Conservation (phyloP, 2,113 vertebrate genomes). For the Hippocampus zosterae region DNA sequence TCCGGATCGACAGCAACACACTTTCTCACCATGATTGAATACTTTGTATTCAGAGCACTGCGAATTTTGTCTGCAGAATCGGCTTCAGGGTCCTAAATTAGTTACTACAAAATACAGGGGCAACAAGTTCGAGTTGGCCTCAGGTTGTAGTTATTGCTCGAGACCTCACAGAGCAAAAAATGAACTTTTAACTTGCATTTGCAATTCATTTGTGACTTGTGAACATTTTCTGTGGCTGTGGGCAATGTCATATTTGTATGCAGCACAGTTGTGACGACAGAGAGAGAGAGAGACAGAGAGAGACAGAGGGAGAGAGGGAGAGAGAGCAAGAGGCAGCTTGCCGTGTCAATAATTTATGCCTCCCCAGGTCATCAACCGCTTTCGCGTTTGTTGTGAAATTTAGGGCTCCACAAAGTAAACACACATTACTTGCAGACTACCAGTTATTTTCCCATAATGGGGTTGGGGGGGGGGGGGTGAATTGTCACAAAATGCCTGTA, state of each 20-base stretch:
- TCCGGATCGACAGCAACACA: too few relatives aligned
- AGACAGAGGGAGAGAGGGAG: too few relatives aligned
- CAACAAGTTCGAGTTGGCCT: background rate
- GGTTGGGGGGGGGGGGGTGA: too few relatives aligned
- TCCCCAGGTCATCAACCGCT: constrained; percentile 34
- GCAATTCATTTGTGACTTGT: constrained; percentile 35
- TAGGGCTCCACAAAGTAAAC: constrained; percentile 18
- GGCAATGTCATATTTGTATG: constrained; percentile 53
- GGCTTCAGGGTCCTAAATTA: background rate
- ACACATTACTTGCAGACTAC: background rate
- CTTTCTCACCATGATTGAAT: too few relatives aligned
- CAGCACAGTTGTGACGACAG: constrained; percentile 33
- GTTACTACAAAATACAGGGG: constrained; percentile 13
- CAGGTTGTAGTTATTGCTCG: constrained; percentile 5
- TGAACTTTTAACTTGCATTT: constrained; percentile 23
- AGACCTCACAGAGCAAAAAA: constrained; percentile 14
- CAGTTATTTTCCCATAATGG: background rate
- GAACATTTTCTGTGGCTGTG: constrained; percentile 37
- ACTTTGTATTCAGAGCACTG: constrained; percentile 6
- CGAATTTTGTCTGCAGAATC: constrained; percentile 12
- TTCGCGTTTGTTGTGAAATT: constrained; percentile 26
- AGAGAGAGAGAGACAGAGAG: constrained; percentile 9
- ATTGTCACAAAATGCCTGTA: background rate
- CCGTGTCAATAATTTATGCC: constrained; percentile 61
- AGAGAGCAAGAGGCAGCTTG: constrained; percentile 44